Percentiles rank a stretch among this genome's conserved stretches.
These are phyloP conservation scores for Gymnoscopelus microlampas DNA, from an alignment of 2,797 vertebrate genomes.

Conservation along the genomic window DNA sequence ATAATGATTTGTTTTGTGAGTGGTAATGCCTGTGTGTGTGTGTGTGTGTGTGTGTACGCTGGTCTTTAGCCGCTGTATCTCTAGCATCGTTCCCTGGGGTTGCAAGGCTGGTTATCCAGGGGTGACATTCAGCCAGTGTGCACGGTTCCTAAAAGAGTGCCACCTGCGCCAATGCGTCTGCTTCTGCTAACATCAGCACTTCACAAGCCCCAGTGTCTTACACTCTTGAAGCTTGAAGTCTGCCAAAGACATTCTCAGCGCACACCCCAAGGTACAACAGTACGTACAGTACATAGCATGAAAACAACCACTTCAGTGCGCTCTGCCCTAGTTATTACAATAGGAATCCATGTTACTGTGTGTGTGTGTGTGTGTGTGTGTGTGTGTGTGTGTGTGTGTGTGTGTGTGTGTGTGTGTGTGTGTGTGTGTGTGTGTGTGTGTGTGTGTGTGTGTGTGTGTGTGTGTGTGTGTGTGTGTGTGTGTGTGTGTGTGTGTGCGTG, in stretches of 20 bases:
- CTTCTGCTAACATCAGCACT: constrained; percentile 22
- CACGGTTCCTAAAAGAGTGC: not conserved
- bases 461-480: not conserved
- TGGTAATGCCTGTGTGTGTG: not conserved
- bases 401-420: no score
- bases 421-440: not conserved
- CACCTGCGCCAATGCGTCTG: constrained; percentile 23
- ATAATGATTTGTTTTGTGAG: no score
- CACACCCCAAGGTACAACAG: not conserved
- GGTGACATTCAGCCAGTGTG: constrained; percentile 34
- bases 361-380: not conserved
- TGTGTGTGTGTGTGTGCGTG: not conserved
- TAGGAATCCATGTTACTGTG: not conserved
- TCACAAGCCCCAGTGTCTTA: not conserved
- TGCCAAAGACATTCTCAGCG: not conserved
- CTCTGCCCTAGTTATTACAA: not conserved
- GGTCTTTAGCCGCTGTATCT: constrained; percentile 25
- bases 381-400: not conserved
- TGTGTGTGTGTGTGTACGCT: not conserved
- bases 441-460: not conserved
- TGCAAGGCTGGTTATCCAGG: constrained; percentile 22
- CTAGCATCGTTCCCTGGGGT: constrained; percentile 14
- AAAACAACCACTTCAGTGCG: not conserved
- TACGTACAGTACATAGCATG: no score
- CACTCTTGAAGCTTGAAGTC: not conserved